Percentiles rank a stretch among this genome's conserved stretches.
Evolutionary conservation across 2,113 vertebrate species (phyloP).

Genomic region (Canis aureus): DNA sequence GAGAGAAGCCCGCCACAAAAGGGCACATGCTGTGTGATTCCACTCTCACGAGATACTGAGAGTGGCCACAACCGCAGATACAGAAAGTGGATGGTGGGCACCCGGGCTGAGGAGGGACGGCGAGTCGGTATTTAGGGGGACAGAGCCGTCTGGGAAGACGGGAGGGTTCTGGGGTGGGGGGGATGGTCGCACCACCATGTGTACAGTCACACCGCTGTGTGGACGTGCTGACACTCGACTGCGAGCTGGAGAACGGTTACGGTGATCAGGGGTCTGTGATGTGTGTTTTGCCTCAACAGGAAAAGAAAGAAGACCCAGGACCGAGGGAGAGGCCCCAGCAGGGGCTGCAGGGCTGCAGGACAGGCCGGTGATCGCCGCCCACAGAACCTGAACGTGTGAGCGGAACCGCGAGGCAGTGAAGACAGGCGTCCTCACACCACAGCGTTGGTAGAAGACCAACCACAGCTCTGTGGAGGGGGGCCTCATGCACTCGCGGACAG

Average conservation of each 20-base stretch:
- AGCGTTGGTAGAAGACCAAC: background rate
- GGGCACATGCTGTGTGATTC: background rate
- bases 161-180: background rate
- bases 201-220: background rate
- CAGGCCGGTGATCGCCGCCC: accelerated
- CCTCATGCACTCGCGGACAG: background rate
- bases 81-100: background rate
- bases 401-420: accelerated
- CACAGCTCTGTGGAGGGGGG: too few species aligned
- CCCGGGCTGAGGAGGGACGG: accelerated
- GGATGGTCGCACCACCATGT: background rate
- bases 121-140: background rate
- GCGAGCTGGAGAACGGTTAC: accelerated
- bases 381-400: background rate
- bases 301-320: background rate
- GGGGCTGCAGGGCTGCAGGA: background rate
- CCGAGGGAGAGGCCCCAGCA: background rate
- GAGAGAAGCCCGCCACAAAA: background rate
- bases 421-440: background rate
- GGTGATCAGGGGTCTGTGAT: background rate
- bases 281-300: background rate
- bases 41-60: background rate
- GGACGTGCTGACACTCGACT: background rate
- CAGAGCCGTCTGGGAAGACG: background rate
- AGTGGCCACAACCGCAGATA: background rate